A percentile compares a stretch with the other conserved stretches of the same genome.
phyloP scores from a whole-genome alignment of 2,797 vertebrate species.

The Decapterus maruadsi region DNA sequence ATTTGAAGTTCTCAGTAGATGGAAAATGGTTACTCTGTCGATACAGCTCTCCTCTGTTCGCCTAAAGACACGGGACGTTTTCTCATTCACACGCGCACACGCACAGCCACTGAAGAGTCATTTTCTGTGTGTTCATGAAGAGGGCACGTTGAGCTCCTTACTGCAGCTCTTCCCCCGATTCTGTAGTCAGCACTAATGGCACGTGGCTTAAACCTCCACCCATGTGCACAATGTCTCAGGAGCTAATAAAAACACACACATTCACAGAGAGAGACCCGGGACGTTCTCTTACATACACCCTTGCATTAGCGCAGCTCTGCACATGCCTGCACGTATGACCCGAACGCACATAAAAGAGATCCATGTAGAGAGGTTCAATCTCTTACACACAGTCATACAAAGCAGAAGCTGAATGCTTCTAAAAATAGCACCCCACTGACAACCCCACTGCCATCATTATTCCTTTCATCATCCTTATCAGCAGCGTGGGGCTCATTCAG shows the following conservation, averaged over 20 bases:
- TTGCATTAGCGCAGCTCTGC: slow-evolving; percentile 37
- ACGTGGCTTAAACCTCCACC: slow-evolving; percentile 67
- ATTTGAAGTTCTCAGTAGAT: neutral
- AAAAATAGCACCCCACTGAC: slow-evolving; percentile 74
- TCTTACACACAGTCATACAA: slow-evolving; percentile 33
- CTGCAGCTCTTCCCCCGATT: slow-evolving; percentile 65
- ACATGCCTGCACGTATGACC: slow-evolving; percentile 45
- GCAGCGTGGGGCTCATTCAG: slow-evolving; percentile 67
- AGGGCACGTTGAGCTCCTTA: slow-evolving; percentile 59
- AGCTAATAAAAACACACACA: slow-evolving; percentile 13
- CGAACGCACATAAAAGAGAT: slow-evolving; percentile 29
- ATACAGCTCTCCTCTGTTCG: neutral
- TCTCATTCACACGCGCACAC: slow-evolving; percentile 2
- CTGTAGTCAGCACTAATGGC: slow-evolving; percentile 72
- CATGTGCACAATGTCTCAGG: slow-evolving; percentile 56
- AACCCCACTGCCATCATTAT: slow-evolving; percentile 69
- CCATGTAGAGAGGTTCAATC: slow-evolving; percentile 22
- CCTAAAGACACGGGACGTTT: neutral
- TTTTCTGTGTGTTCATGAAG: slow-evolving; percentile 61
- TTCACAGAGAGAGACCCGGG: slow-evolving; percentile 27
- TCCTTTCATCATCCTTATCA: slow-evolving; percentile 77
- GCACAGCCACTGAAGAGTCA: slow-evolving; percentile 58
- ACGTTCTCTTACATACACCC: slow-evolving; percentile 42
- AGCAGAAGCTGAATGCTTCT: slow-evolving; percentile 64
- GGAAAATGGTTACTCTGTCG: neutral